These are phyloP conservation scores for Arctia plantaginis DNA, from an alignment of 2,888 invertebrate genomes.

Conservation along the genomic window DNA sequence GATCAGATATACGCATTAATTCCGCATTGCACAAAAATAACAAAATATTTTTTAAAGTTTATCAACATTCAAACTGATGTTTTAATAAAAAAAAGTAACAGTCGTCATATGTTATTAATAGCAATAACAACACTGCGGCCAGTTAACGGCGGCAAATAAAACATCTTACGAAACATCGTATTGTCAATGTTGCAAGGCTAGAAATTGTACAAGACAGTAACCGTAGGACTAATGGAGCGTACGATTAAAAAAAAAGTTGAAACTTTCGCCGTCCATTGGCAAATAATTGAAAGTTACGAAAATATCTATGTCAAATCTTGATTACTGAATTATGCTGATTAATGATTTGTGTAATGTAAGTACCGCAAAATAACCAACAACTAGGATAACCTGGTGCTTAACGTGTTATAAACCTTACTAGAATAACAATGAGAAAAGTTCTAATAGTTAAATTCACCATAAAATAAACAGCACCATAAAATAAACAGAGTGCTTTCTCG, in stretches of 20 bases:
- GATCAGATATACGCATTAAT: slow-evolving; percentile 4
- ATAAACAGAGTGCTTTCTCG: too few relatives aligned
- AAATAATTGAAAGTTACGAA: slow-evolving; percentile 77
- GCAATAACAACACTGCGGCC: slow-evolving; percentile 62
- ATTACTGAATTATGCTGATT: slow-evolving; percentile 40
- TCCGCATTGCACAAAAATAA: neutral
- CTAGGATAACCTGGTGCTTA: neutral
- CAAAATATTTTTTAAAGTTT: neutral
- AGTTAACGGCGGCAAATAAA: slow-evolving; percentile 45
- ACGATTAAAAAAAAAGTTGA: slow-evolving; percentile 75
- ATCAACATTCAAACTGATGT: neutral
- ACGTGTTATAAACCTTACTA: neutral
- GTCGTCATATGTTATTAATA: slow-evolving; percentile 41
- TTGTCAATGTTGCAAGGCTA: slow-evolving; percentile 76
- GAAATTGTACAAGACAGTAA: slow-evolving; percentile 78
- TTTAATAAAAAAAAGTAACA: neutral
- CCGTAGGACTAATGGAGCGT: slow-evolving; percentile 82
- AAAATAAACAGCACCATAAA: too few relatives aligned
- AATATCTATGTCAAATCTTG: slow-evolving; percentile 57
- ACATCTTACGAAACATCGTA: slow-evolving; percentile 75
- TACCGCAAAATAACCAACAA: neutral
- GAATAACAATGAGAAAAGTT: neutral
- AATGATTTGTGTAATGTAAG: slow-evolving; percentile 34
- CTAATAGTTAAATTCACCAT: too few relatives aligned
- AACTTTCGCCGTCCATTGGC: slow-evolving; percentile 77